A percentile compares a stretch with the other conserved stretches of the same genome.
Evolutionary conservation across 2,797 vertebrate species (phyloP).

Genomic region (Gymnocypris eckloni): DNA sequence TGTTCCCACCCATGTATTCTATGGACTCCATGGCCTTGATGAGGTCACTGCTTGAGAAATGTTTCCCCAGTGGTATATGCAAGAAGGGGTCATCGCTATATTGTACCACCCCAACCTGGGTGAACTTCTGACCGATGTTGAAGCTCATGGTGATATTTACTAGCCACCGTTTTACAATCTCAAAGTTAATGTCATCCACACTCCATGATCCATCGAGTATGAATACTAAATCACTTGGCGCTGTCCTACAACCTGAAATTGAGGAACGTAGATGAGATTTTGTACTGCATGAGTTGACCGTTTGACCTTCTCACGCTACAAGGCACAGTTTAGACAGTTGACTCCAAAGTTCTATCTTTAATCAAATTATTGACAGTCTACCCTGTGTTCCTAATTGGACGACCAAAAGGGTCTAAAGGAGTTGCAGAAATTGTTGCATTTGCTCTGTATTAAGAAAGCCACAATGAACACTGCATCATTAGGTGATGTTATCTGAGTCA

Average conservation of each 20-base stretch:
- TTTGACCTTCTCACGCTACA: not conserved
- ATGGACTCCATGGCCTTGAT: constrained; percentile 88
- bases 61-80: constrained; percentile 91
- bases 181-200: constrained; percentile 95
- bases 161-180: constrained; percentile 96
- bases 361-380: not conserved
- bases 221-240: constrained; percentile 93
- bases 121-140: constrained; percentile 95
- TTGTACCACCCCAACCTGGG: constrained; percentile 95
- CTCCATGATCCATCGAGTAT: constrained; percentile 98
- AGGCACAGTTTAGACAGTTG: not conserved
- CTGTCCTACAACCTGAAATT: constrained; percentile 92
- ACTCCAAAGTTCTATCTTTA: not conserved
- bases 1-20: constrained; percentile 95
- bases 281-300: not conserved
- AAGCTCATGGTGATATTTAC: constrained; percentile 95
- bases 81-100: constrained; percentile 93
- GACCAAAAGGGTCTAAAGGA: not conserved
- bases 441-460: constrained; percentile 34
- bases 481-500: constrained; percentile 55
- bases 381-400: not conserved
- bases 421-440: constrained; percentile 22
- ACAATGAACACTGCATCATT: constrained; percentile 48
- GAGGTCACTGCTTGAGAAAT: constrained; percentile 82
- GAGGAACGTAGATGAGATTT: constrained; percentile 8